Percentiles rank a stretch among this genome's conserved stretches.
Evolutionary conservation across 1,140 invertebrate genomes (phyloP).

Genomic region (Lerema accius): DNA sequence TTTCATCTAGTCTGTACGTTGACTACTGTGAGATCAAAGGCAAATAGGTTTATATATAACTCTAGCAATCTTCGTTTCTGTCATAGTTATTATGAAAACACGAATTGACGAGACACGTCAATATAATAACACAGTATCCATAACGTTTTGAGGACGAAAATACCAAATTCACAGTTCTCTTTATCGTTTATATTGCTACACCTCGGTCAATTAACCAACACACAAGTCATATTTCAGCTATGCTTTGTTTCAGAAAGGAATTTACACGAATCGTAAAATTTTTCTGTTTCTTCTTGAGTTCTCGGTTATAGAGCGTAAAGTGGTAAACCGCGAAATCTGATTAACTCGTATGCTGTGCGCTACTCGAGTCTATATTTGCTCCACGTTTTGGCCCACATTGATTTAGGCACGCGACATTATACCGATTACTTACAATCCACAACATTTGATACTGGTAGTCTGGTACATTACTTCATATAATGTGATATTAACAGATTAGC

Average conservation of each 20-base stretch:
- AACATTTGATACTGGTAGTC: conserved; percentile 11
- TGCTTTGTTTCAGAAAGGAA: not conserved
- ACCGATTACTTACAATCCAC: conserved; percentile 21
- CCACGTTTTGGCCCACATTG: conserved; percentile 30
- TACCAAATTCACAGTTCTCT: no score
- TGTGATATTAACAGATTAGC: not conserved
- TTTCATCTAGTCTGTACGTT: no score
- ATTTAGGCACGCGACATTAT: conserved; percentile 29
- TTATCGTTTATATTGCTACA: no score
- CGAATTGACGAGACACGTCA: no score
- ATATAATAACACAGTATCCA: no score
- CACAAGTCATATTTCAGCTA: not conserved
- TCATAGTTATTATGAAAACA: no score
- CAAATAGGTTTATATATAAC: no score
- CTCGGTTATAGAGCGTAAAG: conserved; percentile 27
- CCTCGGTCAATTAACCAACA: not conserved
- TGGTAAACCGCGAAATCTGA: conserved; percentile 35
- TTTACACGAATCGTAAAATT: not conserved
- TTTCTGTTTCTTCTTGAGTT: conserved; percentile 13
- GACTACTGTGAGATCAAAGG: no score
- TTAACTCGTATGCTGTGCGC: conserved; percentile 31
- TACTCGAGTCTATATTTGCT: conserved; percentile 9
- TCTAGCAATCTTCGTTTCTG: no score
- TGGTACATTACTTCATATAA: not conserved
- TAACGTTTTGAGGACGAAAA: no score